Base-by-base conservation (phyloP, 2,888 invertebrate genomes). In the Drosophila dives region DNA sequence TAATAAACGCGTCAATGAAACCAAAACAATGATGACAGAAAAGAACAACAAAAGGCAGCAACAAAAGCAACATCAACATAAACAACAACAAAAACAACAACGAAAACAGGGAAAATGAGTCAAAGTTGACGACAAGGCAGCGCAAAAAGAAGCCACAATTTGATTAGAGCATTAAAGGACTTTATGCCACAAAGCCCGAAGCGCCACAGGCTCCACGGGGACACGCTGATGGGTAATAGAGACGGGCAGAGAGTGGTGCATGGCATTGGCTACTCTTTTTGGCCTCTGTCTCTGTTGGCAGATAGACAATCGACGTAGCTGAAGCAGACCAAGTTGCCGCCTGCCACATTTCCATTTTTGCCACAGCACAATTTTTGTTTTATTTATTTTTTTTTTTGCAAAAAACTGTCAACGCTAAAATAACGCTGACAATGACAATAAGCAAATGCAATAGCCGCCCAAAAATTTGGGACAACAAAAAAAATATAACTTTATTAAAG, bases 111-210 rank as follows among this genome's bases (percentile, higher is more conserved):
- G 29, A 78, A 68, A 78, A 69, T 70, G 62, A 63, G 70, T 65
- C 62, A 68, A 66, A 70, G 76, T 70, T 68, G 69, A 66, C 72
- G 68, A 45, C 61, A 72, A 63, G 75, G 65, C 71, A 71, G 58
- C 69, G 71, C 78, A 81, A 84, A 86, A 81, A 86, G 88, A 87
- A 87, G 83, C 86, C 88, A 88, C 88, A 87, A 87, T 87, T 87
- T 87, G 88, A 87, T 87, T 87, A 87, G 84, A 88, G 86, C 84
- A 88, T 88, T 87, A 87, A 87, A 86, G 76, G 88, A 84, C 88
- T 87, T 88, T 87, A 77, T 77, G 81, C 78, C 81, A 81, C 83
- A 85, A 86, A 83, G 86, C 86, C 86, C 60, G 73, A 76, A 83
- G 86, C 86, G 83, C 77, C 79, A 73, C 77, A 75, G 77, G 77